Evolutionary conservation across 2,797 vertebrate species (phyloP).

Genomic region (Crypturellus tataupa): DNA sequence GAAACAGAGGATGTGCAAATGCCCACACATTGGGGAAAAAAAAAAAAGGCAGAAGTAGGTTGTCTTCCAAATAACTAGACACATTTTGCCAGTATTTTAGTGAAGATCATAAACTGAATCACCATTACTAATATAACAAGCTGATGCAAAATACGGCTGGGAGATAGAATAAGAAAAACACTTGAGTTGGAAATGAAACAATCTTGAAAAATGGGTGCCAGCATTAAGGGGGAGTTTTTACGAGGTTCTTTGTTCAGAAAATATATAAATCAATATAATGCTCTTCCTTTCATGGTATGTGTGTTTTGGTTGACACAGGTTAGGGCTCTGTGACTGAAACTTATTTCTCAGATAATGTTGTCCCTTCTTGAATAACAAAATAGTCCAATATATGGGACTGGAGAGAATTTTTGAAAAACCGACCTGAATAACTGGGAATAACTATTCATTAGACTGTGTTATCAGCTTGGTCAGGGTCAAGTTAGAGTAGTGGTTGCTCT

Average conservation of each 20-base stretch:
- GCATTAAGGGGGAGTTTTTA: neutral
- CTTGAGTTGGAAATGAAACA: neutral
- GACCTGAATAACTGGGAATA: neutral
- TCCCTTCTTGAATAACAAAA: neutral
- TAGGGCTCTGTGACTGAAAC: neutral
- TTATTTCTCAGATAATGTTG: neutral
- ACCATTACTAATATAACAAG: neutral
- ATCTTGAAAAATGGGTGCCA: neutral
- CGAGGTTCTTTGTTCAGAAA: neutral
- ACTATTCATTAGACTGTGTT: neutral
- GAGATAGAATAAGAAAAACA: neutral
- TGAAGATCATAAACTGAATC: neutral
- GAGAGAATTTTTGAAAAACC: neutral
- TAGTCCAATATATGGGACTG: neutral
- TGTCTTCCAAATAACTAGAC: neutral
- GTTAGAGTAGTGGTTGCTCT: neutral
- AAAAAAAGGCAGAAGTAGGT: neutral
- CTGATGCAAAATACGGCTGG: neutral
- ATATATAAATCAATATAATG: neutral
- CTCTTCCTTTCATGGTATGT: neutral
- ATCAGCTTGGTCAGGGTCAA: neutral
- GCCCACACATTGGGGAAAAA: neutral
- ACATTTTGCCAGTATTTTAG: neutral
- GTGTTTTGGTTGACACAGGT: neutral
- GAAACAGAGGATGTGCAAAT: too few relatives aligned